Conservation (phyloP, 2,888 invertebrate genomes). For the Entomobrya proxima region DNA sequence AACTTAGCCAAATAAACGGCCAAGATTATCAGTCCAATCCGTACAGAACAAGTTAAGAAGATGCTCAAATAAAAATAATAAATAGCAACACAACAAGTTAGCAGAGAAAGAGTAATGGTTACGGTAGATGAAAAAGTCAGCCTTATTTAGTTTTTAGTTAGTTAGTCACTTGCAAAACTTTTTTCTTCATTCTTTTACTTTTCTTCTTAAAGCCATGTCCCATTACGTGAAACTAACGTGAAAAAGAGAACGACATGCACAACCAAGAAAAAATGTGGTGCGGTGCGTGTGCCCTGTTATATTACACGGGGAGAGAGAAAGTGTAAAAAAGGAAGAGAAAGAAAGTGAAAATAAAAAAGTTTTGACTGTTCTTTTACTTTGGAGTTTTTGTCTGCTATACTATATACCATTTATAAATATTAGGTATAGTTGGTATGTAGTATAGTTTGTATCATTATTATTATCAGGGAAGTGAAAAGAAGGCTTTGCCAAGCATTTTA, state of each 20-base stretch:
- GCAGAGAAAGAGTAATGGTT: background rate
- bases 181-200: background rate
- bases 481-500: too few species aligned
- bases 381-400: background rate
- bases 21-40: too few species aligned
- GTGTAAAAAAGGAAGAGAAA: background rate
- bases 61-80: conserved; percentile 18
- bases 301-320: too few species aligned
- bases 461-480: too few species aligned
- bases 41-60: background rate
- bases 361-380: background rate
- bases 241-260: background rate
- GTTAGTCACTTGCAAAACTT: conserved; percentile 17
- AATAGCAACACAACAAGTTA: too few species aligned
- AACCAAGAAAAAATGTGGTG: background rate
- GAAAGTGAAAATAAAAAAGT: conserved; percentile 15
- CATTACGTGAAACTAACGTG: conserved; percentile 29
- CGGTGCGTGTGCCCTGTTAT: too few species aligned
- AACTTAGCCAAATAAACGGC: too few species aligned
- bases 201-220: background rate
- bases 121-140: background rate
- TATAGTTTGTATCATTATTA: conserved; percentile 9
- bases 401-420: too few species aligned
- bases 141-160: conserved; percentile 10
- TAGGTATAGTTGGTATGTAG: too few species aligned